Percentiles rank a stretch among this genome's conserved stretches.
Evolutionary conservation across 2,797 vertebrate species (phyloP).

Genomic region (Cephalopachus bancanus): DNA sequence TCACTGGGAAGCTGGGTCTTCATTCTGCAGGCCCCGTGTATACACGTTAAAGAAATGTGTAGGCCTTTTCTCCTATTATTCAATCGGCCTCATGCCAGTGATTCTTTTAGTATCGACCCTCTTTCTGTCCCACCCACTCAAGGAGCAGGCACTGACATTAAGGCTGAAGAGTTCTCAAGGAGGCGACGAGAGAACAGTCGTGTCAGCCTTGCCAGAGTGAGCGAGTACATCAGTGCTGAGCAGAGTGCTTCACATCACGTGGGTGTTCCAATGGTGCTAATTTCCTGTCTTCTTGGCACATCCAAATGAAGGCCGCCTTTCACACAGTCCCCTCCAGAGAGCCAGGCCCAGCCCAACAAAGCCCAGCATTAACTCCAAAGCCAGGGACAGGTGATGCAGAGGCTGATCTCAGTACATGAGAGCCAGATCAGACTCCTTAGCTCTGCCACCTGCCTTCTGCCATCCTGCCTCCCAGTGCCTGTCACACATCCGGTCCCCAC

Average conservation of each 20-base stretch:
- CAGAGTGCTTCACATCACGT: rapidly evolving
- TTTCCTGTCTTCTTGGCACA: background rate
- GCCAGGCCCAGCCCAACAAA: rapidly evolving
- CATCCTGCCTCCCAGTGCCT: rapidly evolving
- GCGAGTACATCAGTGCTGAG: background rate
- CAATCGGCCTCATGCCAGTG: no score
- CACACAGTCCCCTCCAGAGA: no score
- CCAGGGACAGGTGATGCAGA: background rate
- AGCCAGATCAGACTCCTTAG: rapidly evolving
- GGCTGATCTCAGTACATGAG: rapidly evolving
- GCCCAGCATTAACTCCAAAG: rapidly evolving
- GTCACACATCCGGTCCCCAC: rapidly evolving
- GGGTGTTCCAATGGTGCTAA: rapidly evolving
- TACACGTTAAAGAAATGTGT: no score
- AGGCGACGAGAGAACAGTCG: rapidly evolving
- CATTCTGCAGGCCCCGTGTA: no score
- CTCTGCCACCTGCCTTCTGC: background rate
- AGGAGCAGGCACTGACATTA: rapidly evolving
- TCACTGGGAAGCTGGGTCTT: no score
- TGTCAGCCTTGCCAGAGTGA: rapidly evolving
- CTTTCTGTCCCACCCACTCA: no score
- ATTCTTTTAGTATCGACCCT: no score
- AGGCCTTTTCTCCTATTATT: no score
- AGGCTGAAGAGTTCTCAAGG: rapidly evolving
- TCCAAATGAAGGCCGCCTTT: rapidly evolving